These are phyloP conservation scores for Drymonia ruficornis DNA, from an alignment of 2,888 invertebrate species.

Conservation along the genomic window DNA sequence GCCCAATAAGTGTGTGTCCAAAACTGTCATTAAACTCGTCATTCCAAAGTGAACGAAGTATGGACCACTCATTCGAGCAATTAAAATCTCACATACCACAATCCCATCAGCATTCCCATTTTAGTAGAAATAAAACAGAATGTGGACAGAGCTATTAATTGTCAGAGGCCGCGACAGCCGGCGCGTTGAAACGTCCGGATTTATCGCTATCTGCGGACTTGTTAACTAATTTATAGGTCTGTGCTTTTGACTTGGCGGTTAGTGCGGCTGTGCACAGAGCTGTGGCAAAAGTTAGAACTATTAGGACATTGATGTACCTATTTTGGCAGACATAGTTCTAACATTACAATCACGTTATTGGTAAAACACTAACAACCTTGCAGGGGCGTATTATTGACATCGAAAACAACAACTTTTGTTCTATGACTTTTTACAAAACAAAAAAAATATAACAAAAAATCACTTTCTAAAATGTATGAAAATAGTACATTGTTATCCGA, in stretches of 20 bases:
- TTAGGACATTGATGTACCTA: no score
- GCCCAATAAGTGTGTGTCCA: background rate
- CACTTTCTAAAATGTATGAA: no score
- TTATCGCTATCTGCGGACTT: constrained; percentile 5
- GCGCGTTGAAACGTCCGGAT: constrained; percentile 5
- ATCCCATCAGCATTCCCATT: constrained; percentile 15
- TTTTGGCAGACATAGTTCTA: no score
- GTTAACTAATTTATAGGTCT: constrained; percentile 7
- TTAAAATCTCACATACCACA: constrained; percentile 17
- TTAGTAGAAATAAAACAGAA: constrained; percentile 6
- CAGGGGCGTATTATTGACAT: no score
- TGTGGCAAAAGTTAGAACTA: background rate
- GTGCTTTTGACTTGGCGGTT: background rate
- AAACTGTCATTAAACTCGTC: background rate
- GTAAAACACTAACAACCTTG: no score
- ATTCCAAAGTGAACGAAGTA: constrained; percentile 9
- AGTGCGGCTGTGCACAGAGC: background rate
- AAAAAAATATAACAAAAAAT: no score
- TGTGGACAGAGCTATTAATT: constrained; percentile 6
- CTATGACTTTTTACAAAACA: no score
- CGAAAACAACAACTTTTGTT: no score
- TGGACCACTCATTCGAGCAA: constrained; percentile 20
- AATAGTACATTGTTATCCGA: no score
- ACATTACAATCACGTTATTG: no score
- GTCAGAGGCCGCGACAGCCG: constrained; percentile 1